phyloP scores from a whole-genome alignment of 2,113 vertebrate species.

The Pimephales promelas region DNA sequence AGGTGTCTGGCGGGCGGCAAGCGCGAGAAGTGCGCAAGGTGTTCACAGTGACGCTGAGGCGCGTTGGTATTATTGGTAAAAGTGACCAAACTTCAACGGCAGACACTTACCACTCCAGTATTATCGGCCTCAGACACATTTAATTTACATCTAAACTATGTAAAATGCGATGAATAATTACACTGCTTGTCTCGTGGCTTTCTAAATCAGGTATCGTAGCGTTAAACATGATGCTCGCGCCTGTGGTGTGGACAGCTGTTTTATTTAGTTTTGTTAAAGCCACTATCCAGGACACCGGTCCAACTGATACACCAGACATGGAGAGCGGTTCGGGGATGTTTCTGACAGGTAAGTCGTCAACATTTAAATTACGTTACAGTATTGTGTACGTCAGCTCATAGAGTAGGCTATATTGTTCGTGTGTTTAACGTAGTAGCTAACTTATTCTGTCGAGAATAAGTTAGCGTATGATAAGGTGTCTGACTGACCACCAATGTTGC shows the following conservation, averaged over 20 bases:
- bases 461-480: too few relatives aligned
- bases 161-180: conserved; percentile 11
- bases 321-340: conserved; percentile 74
- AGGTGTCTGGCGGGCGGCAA: conserved; percentile 20
- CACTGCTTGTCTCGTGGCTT: background rate
- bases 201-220: background rate
- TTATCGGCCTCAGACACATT: background rate
- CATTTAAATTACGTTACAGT: background rate
- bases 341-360: conserved; percentile 63
- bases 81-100: background rate
- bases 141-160: background rate
- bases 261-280: conserved; percentile 48
- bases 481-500: background rate
- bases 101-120: background rate
- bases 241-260: conserved; percentile 53
- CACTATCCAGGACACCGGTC: conserved; percentile 18
- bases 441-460: background rate
- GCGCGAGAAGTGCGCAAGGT: background rate
- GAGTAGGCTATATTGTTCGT: background rate
- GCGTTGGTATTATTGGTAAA: background rate
- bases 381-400: background rate
- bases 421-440: too few relatives aligned
- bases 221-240: conserved; percentile 59
- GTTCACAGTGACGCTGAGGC: background rate
- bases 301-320: conserved; percentile 50